A percentile compares a stretch with the other conserved stretches of the same genome.
Conservation (phyloP, 2,888 invertebrate species). For the Arenicola marina region DNA sequence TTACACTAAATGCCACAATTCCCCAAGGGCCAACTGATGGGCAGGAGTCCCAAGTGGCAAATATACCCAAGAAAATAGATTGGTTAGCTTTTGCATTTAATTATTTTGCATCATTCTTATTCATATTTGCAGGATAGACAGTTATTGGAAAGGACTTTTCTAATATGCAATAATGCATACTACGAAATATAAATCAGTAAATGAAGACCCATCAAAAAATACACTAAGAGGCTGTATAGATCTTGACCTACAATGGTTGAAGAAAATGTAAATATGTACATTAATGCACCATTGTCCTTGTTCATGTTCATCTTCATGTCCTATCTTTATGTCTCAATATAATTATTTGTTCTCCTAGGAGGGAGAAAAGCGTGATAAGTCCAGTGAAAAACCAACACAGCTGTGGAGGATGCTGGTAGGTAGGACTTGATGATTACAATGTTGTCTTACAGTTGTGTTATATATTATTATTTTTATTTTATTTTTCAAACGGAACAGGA, state of each 20-base stretch:
- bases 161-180: too few species aligned
- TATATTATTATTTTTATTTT: background rate
- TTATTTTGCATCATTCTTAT: too few species aligned
- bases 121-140: too few species aligned
- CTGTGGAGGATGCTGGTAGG: conserved; percentile 80
- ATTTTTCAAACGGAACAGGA: too few species aligned
- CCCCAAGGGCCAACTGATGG: too few species aligned
- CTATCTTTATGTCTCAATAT: background rate
- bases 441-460: background rate
- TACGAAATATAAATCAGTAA: too few species aligned
- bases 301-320: background rate
- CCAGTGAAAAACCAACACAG: conserved; percentile 73
- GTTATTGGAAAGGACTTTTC: too few species aligned
- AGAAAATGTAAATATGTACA: background rate
- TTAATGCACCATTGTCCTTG: background rate
- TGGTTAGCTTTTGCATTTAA: conserved; percentile 47
- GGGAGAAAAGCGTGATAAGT: conserved; percentile 71
- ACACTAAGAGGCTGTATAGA: too few species aligned
- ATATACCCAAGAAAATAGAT: conserved; percentile 66
- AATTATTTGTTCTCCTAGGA: conserved; percentile 65
- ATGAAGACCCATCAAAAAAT: too few species aligned
- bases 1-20: too few species aligned
- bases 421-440: background rate
- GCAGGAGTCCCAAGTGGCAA: conserved; percentile 6
- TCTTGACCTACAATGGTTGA: too few species aligned